Evolutionary conservation across 2,113 vertebrate genomes (phyloP), one percentile per base, ranked within the genome.

Genomic region (Oenanthe oenanthe): DNA sequence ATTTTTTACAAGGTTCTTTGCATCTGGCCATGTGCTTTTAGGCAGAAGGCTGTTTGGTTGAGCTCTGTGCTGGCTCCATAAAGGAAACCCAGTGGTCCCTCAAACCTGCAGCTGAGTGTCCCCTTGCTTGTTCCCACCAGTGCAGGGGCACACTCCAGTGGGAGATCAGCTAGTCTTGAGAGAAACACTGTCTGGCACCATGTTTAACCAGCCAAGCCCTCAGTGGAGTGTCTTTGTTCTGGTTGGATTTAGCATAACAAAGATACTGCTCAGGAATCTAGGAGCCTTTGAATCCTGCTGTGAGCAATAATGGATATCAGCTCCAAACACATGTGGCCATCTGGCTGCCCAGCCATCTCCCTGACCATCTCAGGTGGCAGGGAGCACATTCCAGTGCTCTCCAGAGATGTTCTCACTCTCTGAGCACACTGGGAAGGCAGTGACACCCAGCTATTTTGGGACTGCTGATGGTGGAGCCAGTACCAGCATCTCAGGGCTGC

Each of bases 251-350:
- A 83, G 60, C 47, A 56, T 24, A 26, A 58, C 45, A 78, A 82
- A 79, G 32, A 75, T 54, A 77, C 79, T 71, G 62, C 85, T 80
- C 71, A 60, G 79, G 72, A 90, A 63, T 61, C 60, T 40, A 62
- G 82, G 15, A 88, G 51, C 21, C 51, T 54, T 80, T 94, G 73
- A 88, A 72, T 67, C 26, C 36, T 67, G 56, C 63, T 77, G 50
- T 50, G 86, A 94, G 86, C 75, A 77, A 66, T 61, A 63, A 60
- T 76, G 76, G 77, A 66, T 54, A 77, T 25, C 75, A 83, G 60
- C 85, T 93, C 72, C 63, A 88, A 81, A 80, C 15, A 17, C 67
- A 80, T 85, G 78, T 94, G 94, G 78, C 79, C 67, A 80, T 88
- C 82, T 94, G 94, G 78, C 79, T 93, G 78, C 82, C 61, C 74